Evolutionary conservation across 2,113 vertebrate species (phyloP).

Genomic region (Donacobius atricapilla): DNA sequence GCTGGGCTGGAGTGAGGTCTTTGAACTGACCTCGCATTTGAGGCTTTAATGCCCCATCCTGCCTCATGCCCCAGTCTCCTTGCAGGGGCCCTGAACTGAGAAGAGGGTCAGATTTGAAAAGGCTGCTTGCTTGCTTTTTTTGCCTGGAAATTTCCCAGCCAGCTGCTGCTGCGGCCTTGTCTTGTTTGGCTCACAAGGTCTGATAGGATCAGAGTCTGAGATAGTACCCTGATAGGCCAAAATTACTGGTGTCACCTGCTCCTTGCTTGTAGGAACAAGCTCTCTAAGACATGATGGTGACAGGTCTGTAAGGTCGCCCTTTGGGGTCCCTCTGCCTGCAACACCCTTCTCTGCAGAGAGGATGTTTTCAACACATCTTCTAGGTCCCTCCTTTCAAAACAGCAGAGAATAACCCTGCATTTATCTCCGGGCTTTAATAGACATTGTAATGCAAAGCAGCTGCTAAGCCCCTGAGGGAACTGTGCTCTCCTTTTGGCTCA

Average conservation of each 20-base stretch:
- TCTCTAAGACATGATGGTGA: accelerated
- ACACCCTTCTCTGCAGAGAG: not conserved
- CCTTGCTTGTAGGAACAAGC: not conserved
- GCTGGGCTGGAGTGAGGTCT: not conserved
- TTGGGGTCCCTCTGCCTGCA: not conserved
- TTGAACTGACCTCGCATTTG: not conserved
- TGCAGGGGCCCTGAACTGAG: not conserved
- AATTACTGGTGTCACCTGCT: not conserved
- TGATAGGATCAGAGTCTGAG: conserved; percentile 6
- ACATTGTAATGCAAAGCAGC: not conserved
- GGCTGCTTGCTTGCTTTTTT: not conserved
- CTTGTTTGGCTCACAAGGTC: conserved; percentile 8
- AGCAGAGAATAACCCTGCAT: not conserved
- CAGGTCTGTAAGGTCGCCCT: not conserved
- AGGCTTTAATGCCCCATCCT: not conserved
- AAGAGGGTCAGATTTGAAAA: not conserved
- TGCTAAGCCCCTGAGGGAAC: not conserved
- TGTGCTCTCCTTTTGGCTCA: not conserved
- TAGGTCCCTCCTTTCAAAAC: not conserved
- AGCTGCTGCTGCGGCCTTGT: conserved; percentile 28
- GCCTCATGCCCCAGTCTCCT: not conserved
- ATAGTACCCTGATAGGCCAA: not conserved
- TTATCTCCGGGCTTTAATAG: conserved; percentile 4
- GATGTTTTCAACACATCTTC: not conserved
- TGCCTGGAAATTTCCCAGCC: conserved; percentile 54